Percentiles rank a stretch among this genome's conserved stretches.
Evolutionary conservation across 2,888 invertebrate species (phyloP).

Genomic region (Rhagonycha fulva): DNA sequence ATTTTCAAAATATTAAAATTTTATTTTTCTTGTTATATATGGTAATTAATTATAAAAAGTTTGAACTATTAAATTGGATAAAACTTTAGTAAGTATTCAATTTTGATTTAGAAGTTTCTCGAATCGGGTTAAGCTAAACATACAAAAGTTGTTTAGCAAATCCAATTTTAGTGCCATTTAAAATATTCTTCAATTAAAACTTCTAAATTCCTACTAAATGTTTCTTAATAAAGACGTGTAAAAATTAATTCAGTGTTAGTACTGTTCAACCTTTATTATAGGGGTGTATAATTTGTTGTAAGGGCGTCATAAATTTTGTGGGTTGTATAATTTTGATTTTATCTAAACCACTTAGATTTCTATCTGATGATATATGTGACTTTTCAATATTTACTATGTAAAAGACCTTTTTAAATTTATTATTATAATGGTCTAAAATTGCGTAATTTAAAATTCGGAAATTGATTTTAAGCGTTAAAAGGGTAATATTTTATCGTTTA

Average conservation of each 20-base stretch:
- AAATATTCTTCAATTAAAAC: conserved; percentile 37
- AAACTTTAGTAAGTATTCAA: conserved; percentile 8
- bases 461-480: not conserved
- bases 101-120: conserved; percentile 10
- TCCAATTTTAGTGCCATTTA: conserved; percentile 29
- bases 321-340: conserved; percentile 22
- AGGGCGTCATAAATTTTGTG: conserved; percentile 10
- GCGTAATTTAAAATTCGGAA: not conserved
- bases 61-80: conserved; percentile 10
- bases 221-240: conserved; percentile 41
- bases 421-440: not conserved
- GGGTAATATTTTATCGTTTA: not conserved
- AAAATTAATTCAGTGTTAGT: conserved; percentile 41
- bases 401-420: not conserved
- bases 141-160: conserved; percentile 25
- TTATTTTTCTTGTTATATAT: not conserved
- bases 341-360: conserved; percentile 8
- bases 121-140: conserved; percentile 14
- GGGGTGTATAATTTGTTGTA: conserved; percentile 26
- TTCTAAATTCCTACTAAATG: conserved; percentile 38
- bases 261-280: conserved; percentile 26
- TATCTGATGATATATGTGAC: not conserved
- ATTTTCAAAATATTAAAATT: not conserved
- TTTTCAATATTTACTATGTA: not conserved
- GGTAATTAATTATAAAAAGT: conserved; percentile 13